These are phyloP conservation scores for Megaustenia siamemsis DNA, from an alignment of 2,888 invertebrate species.

Conservation along the genomic window DNA sequence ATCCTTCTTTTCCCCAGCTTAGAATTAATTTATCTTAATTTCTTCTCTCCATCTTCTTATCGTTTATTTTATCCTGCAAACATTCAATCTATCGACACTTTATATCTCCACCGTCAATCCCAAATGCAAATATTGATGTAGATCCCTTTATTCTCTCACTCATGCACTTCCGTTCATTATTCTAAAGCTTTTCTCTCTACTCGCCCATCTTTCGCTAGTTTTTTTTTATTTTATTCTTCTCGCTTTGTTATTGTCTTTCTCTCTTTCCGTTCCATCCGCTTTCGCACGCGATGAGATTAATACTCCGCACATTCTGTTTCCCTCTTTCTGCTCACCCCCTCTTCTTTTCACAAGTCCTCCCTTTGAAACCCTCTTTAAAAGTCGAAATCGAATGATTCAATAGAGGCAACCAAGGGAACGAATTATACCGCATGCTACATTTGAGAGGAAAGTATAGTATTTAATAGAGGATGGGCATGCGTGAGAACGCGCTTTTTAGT, in stretches of 20 bases:
- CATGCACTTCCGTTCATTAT: neutral
- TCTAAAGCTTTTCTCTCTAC: neutral
- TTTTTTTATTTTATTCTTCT: neutral
- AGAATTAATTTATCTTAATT: neutral
- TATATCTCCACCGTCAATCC: neutral
- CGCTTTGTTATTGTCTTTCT: neutral
- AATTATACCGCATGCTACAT: neutral
- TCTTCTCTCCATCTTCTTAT: neutral
- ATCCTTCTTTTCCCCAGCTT: neutral
- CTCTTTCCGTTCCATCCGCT: neutral
- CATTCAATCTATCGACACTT: neutral
- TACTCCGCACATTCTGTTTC: neutral
- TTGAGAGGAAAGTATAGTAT: neutral
- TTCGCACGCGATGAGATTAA: neutral
- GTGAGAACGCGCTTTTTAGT: no score
- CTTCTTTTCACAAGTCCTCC: neutral
- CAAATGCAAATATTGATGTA: neutral
- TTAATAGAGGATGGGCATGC: no score
- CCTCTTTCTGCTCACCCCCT: neutral
- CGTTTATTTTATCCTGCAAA: neutral
- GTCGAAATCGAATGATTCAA: neutral
- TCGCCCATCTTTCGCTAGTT: neutral
- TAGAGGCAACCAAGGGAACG: neutral
- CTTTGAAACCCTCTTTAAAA: neutral
- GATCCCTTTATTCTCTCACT: neutral